Percentiles rank a stretch among this genome's conserved stretches.
phyloP scores from a whole-genome alignment of 2,888 invertebrate species.

The Parelbella ahira region DNA sequence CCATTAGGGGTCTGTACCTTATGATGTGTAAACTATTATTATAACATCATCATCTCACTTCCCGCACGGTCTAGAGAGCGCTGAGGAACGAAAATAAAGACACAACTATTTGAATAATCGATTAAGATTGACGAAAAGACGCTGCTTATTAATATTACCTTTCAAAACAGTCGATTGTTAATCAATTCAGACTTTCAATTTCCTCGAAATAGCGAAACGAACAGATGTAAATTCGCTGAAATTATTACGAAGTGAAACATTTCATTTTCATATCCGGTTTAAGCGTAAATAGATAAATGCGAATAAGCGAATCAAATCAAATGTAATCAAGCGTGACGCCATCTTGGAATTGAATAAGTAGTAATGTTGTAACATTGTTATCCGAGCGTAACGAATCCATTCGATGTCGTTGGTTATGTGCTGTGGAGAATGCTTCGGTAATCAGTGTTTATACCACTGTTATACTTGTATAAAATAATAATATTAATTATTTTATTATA shows the following conservation, averaged over 20 bases:
- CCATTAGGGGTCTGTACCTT: too few relatives aligned
- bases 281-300: conserved; percentile 23
- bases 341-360: conserved; percentile 51
- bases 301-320: conserved; percentile 27
- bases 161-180: conserved; percentile 2
- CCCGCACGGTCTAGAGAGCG: too few relatives aligned
- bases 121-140: too few relatives aligned
- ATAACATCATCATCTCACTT: too few relatives aligned
- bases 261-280: conserved; percentile 24
- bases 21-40: too few relatives aligned
- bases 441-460: too few relatives aligned
- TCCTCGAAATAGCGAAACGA: conserved; percentile 14
- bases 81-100: too few relatives aligned
- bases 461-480: too few relatives aligned
- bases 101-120: too few relatives aligned
- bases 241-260: conserved; percentile 20
- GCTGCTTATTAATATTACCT: too few relatives aligned
- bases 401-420: conserved; percentile 19
- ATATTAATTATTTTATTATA: too few relatives aligned
- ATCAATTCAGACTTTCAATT: conserved; percentile 20
- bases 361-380: conserved; percentile 37
- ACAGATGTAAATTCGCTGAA: conserved; percentile 19
- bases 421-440: conserved; percentile 12
- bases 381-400: conserved; percentile 31
- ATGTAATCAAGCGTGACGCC: conserved; percentile 34